Evolutionary conservation across 2,888 invertebrate genomes (phyloP), one percentile per base, ranked within the genome.

Genomic region (Drosophila stalkeri): DNA sequence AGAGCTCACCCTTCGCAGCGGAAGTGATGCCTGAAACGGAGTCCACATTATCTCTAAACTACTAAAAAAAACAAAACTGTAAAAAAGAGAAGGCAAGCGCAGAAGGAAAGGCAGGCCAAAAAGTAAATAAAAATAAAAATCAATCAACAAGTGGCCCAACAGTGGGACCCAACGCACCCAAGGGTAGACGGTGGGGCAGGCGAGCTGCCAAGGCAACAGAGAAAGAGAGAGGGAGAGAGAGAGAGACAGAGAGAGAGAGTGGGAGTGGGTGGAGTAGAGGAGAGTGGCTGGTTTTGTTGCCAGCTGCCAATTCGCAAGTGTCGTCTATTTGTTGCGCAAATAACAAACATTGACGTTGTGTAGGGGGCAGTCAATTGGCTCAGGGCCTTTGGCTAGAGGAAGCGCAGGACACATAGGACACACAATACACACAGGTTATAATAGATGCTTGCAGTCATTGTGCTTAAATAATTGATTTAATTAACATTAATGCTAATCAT

Each of bases 101-200:
- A 16, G 12, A 20, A 6, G 37, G 4, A n/a, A 51, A 54, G 52
- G 16, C 55, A 49, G 37, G 41, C 63, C 55, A 57, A 76, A 72
- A 72, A 75, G 57, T 41, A 67, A 54, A 47, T 70, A 77, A 66
- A 79, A 71, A 79, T 69, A 65, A 83, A 82, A 83, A 83, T 79
- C 87, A 81, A 84, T 88, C 87, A 88, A 88, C 87, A 88, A 88
- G 87, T 88, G 87, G 81, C 70, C 68, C 68, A 49, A 43, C 47
- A 37, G n/a, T 18, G 23, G 47, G n/a, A 5, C 20, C 33, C 31
- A 49, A 11, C n/a, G 49, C 31, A 49, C 49, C 49, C 49, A 51
- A 18, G 12, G 49, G 49, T 18, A 18, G 49, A n/a, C 27, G 27
- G 27, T 6, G 5, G 6, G 37, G 14, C 27, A 31, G 37, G 7